A percentile compares a stretch with the other conserved stretches of the same genome.
phyloP scores from a whole-genome alignment of 2,888 invertebrate species.

The Morpho achilles region DNA sequence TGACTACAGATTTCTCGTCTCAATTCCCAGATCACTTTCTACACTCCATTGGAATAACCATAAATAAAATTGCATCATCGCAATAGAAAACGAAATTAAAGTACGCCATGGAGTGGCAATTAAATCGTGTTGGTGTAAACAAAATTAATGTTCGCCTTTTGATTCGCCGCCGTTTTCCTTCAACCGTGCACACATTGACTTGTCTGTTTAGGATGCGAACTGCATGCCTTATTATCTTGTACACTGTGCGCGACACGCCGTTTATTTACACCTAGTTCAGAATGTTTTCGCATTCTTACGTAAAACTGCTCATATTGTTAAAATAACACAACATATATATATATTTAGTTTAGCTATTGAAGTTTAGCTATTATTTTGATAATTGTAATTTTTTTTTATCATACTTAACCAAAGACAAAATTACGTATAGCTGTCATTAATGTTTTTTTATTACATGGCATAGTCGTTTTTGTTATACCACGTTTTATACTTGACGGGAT shows the following conservation, averaged over 20 bases:
- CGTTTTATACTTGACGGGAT: too few relatives aligned
- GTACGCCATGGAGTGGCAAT: slow-evolving; percentile 53
- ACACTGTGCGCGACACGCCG: not conserved
- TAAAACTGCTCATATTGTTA: too few relatives aligned
- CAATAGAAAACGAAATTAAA: slow-evolving; percentile 41
- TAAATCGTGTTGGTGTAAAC: slow-evolving; percentile 52
- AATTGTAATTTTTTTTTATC: too few relatives aligned
- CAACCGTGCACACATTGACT: slow-evolving; percentile 7
- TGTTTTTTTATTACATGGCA: too few relatives aligned
- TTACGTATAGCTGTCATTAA: too few relatives aligned
- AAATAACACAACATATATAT: too few relatives aligned
- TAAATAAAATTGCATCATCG: slow-evolving; percentile 51
- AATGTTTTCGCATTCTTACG: too few relatives aligned
- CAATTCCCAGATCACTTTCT: slow-evolving; percentile 38
- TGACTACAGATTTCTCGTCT: not conserved
- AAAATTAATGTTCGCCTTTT: slow-evolving; percentile 47
- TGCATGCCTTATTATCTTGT: slow-evolving; percentile 4
- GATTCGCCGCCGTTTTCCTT: slow-evolving; percentile 36
- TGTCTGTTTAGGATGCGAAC: slow-evolving; percentile 10
- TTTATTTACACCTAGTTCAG: not conserved
- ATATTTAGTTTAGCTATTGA: too few relatives aligned
- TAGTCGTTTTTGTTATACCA: too few relatives aligned
- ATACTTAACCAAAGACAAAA: too few relatives aligned
- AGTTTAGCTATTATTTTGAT: too few relatives aligned
- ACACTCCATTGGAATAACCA: slow-evolving; percentile 37